Conservation (phyloP, 2,113 vertebrate species). For the Oreochromis aureus region DNA sequence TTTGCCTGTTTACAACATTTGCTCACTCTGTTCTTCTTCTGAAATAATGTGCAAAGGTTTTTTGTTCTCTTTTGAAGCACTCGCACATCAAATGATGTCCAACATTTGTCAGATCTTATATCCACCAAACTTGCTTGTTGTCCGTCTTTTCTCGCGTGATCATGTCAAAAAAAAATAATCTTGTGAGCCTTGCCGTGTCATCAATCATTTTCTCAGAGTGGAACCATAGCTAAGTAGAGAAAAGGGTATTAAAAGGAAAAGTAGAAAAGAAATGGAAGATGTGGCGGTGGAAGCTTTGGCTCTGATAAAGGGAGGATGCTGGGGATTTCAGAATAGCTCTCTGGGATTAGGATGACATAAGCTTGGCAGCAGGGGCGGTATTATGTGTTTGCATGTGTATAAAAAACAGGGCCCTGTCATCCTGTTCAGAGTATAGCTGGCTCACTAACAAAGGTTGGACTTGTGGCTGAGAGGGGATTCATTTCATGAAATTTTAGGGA, state of each 20-base stretch:
- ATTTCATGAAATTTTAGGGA: constrained; percentile 6
- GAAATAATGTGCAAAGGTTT: rapidly evolving
- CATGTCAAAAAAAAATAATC: background rate
- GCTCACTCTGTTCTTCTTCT: background rate
- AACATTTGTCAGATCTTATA: background rate
- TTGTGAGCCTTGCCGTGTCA: background rate
- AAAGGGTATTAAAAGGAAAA: background rate
- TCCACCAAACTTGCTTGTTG: background rate
- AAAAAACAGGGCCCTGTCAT: background rate
- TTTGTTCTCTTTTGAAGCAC: background rate
- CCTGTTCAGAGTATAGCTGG: background rate
- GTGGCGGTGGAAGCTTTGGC: background rate
- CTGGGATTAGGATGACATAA: constrained; percentile 28
- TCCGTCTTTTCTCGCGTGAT: background rate
- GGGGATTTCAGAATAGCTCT: constrained; percentile 21
- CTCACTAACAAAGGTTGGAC: background rate
- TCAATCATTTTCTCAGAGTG: background rate
- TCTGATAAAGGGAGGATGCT: constrained; percentile 11
- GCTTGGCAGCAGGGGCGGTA: background rate
- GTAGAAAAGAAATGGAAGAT: background rate
- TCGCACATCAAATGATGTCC: background rate
- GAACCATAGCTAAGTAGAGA: background rate
- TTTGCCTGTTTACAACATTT: background rate
- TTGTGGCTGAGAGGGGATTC: background rate
- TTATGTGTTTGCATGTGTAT: background rate